Evolutionary conservation across 2,797 vertebrate genomes (phyloP).

Genomic region (Sebastes melanostomus): DNA sequence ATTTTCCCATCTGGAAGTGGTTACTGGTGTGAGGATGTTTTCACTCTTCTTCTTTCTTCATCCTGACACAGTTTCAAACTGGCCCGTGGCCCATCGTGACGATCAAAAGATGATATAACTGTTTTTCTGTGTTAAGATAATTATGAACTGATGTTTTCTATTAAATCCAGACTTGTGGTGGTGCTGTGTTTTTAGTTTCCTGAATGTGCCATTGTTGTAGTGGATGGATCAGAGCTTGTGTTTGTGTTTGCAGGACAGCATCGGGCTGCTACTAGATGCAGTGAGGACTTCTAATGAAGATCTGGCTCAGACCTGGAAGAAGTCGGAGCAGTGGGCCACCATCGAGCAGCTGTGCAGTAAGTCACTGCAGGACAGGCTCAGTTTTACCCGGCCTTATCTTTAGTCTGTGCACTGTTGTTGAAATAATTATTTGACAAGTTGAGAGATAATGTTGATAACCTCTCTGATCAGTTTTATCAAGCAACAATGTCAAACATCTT

Average conservation of each 20-base stretch:
- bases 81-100: not conserved
- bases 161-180: not conserved
- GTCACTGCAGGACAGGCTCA: constrained; percentile 37
- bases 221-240: not conserved
- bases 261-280: constrained; percentile 93
- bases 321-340: constrained; percentile 98
- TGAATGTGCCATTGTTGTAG: too few relatives aligned
- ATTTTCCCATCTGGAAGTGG: constrained; percentile 24
- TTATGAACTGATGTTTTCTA: not conserved
- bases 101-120: not conserved
- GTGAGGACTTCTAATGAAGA: constrained; percentile 96
- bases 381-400: not conserved
- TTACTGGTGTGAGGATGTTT: constrained; percentile 41
- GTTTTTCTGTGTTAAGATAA: not conserved
- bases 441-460: not conserved
- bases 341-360: constrained; percentile 98
- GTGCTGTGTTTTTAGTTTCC: not conserved
- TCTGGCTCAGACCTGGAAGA: constrained; percentile 97
- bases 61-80: not conserved
- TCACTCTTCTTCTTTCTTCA: constrained; percentile 9
- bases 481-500: too few relatives aligned
- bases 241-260: constrained; percentile 89
- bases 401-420: not conserved
- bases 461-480: not conserved
- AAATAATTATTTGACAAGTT: not conserved